A percentile compares a stretch with the other conserved stretches of the same genome.
Conservation (phyloP, 2,797 vertebrate species). For the Cheracebus regulus region DNA sequence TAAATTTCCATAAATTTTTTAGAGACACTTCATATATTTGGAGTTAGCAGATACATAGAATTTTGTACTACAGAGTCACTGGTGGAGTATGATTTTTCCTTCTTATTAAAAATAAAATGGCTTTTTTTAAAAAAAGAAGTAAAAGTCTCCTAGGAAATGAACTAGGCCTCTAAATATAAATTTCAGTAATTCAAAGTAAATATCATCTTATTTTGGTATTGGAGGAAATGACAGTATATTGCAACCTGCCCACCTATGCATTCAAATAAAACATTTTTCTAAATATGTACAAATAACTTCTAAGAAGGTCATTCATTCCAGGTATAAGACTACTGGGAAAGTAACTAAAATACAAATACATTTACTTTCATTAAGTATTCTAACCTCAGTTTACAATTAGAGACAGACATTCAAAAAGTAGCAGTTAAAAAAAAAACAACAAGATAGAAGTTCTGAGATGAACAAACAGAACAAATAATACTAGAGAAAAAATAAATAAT, state of each 20-base stretch:
- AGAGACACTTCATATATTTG: not conserved
- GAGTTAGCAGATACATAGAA: not conserved
- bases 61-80: not conserved
- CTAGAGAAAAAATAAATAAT: not conserved
- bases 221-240: not conserved
- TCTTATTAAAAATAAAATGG: not conserved
- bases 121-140: not conserved
- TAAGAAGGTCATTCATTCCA: not conserved
- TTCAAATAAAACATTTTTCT: not conserved
- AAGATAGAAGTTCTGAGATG: not conserved
- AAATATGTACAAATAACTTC: not conserved
- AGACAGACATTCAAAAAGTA: not conserved
- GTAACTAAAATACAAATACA: not conserved
- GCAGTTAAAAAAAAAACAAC: not conserved
- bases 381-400: not conserved
- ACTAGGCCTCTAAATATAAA: not conserved
- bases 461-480: not conserved
- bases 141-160: not conserved
- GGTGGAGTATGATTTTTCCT: not conserved
- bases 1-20: not conserved
- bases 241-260: not conserved
- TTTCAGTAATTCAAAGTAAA: not conserved
- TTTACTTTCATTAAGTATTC: not conserved
- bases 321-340: not conserved
- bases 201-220: not conserved